These are phyloP conservation scores for Harpalus rufipes DNA, from an alignment of 2,888 invertebrate genomes.

Conservation along the genomic window DNA sequence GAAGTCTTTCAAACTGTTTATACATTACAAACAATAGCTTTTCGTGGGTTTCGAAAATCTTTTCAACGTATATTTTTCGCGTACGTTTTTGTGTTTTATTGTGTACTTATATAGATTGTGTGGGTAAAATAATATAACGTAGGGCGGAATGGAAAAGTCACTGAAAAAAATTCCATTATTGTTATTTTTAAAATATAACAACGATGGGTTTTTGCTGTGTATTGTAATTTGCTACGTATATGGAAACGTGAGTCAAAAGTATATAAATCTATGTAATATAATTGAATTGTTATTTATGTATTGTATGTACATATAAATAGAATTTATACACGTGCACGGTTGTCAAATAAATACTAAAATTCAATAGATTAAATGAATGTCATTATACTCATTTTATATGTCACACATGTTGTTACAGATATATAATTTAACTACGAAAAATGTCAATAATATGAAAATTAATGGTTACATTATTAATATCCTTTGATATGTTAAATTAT, in stretches of 20 bases:
- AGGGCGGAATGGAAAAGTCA: constrained; percentile 6
- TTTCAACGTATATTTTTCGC: constrained; percentile 41
- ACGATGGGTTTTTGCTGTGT: not conserved
- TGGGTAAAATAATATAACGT: constrained; percentile 27
- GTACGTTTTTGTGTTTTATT: constrained; percentile 39
- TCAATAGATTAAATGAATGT: constrained; percentile 18
- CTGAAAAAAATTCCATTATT: not conserved
- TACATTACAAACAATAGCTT: constrained; percentile 50
- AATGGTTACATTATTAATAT: constrained; percentile 20
- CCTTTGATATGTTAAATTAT: constrained; percentile 24
- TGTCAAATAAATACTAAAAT: constrained; percentile 19
- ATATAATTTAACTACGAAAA: constrained; percentile 24
- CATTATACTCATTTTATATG: constrained; percentile 9
- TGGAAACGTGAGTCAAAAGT: constrained; percentile 3
- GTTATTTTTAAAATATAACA: constrained; percentile 1
- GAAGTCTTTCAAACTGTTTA: constrained; percentile 48
- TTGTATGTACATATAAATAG: constrained; percentile 16
- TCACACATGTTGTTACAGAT: not conserved
- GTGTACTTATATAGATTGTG: constrained; percentile 47
- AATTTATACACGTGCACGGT: not conserved
- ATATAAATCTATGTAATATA: constrained; percentile 31
- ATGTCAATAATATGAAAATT: constrained; percentile 42
- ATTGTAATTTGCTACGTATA: not conserved
- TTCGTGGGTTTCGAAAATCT: constrained; percentile 53
- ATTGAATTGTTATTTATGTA: constrained; percentile 24